phyloP scores from a whole-genome alignment of 1,140 invertebrate genomes.

The Meloidogyne hapla region DNA sequence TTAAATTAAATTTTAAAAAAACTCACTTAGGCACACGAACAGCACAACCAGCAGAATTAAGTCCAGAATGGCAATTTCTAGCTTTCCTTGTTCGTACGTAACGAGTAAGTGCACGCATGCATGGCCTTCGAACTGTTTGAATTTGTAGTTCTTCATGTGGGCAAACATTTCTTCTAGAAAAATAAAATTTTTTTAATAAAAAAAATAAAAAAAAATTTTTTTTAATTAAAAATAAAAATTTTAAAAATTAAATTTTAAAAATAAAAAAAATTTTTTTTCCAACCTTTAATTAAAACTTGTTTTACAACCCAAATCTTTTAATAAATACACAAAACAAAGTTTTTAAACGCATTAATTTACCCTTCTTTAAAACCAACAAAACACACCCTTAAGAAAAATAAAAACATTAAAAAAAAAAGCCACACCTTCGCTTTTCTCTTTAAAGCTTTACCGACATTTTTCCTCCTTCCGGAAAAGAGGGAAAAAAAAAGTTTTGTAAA shows the following conservation, averaged over 20 bases:
- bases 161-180: conserved; percentile 60
- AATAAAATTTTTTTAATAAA: neutral
- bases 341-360: no score
- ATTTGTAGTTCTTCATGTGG: conserved; percentile 60
- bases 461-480: neutral
- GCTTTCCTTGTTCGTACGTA: conserved; percentile 58
- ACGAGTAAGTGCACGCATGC: conserved; percentile 59
- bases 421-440: neutral
- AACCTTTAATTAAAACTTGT: no score
- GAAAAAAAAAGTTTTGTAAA: neutral
- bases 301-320: no score
- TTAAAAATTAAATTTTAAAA: neutral
- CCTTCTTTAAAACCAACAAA: neutral
- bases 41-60: conserved; percentile 41
- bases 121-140: conserved; percentile 59
- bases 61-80: conserved; percentile 47
- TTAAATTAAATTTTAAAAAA: conserved; percentile 24
- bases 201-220: neutral
- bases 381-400: neutral
- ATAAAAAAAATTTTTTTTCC: no score
- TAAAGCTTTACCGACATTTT: neutral
- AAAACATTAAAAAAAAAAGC: neutral
- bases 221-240: neutral
- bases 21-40: conserved; percentile 61
- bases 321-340: no score